These are phyloP conservation scores for Halictus ligatus DNA, from an alignment of 2,888 invertebrate species.

Conservation along the genomic window DNA sequence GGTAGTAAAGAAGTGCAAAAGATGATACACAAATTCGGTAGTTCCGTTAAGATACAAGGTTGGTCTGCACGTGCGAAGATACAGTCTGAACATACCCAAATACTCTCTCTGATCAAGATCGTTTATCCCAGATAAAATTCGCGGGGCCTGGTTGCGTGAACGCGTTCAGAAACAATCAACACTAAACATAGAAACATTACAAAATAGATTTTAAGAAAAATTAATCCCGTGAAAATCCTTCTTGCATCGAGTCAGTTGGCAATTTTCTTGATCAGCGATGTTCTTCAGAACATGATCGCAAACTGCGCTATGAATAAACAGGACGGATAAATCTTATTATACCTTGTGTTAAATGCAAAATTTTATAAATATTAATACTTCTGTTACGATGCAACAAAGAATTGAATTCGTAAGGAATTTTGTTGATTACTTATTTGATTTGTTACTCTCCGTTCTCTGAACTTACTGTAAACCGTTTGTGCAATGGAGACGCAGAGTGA, in stretches of 20 bases:
- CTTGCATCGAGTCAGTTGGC: not conserved
- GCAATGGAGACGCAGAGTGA: not conserved
- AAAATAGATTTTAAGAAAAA: not conserved
- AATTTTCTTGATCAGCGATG: not conserved
- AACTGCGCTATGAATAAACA: not conserved
- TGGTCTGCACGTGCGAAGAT: constrained; percentile 27
- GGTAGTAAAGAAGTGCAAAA: constrained; percentile 43
- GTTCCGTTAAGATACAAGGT: constrained; percentile 9
- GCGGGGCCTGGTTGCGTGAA: not conserved
- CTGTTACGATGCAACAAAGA: not conserved
- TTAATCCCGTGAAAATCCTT: not conserved
- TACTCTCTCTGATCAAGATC: not conserved
- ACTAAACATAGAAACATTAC: not conserved
- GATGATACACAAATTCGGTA: constrained; percentile 34
- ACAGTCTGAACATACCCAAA: constrained; percentile 18
- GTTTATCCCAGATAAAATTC: not conserved
- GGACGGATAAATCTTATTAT: not conserved
- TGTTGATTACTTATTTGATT: not conserved
- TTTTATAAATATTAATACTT: not conserved
- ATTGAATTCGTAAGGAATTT: not conserved
- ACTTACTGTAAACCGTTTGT: not conserved
- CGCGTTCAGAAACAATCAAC: not conserved
- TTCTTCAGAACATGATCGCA: not conserved
- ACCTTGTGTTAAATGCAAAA: not conserved
- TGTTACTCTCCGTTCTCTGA: not conserved